Evolutionary conservation across 2,797 vertebrate species (phyloP), one percentile per base, ranked within the genome.

Genomic region (Prionace glauca): DNA sequence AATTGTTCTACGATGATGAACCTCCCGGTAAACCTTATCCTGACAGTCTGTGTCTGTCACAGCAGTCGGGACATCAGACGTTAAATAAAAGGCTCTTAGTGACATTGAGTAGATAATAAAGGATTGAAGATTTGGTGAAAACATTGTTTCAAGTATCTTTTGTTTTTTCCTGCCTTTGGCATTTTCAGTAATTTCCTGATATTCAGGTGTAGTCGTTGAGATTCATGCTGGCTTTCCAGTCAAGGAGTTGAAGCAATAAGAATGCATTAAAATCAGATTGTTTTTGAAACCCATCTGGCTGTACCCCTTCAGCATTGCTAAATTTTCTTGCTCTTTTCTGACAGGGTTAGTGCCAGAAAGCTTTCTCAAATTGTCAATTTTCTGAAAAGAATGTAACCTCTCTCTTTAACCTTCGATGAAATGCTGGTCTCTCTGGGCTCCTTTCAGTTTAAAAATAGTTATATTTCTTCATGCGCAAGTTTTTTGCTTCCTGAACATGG

Each of bases 291-390:
- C 29, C 41, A 50, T 74, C 62, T 71, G 65, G 36, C 91, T 69
- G 22, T 74, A 69, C 41, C 26, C 74, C 45, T 24, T 45, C 93
- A 74, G 69, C 72, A 18, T 50, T 56, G 41, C 45, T 50, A 29
- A 94, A 94, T 94, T n/a, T 94, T 72, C 92, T 94, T 72, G 65
- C 67, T 45, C 2, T 41, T 94, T 94, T 69, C 69, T 94, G 65
- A 41, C 67, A 45, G 20, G 72, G 5, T 72, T 45, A 94, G 45
- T 94, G 20, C 36, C 92, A 94, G 67, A 94, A 94, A 41, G 11
- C 92, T 94, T 94, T n/a, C 22, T 32, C 16, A 95, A 77, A 18
- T 77, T 95, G n/a, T 69, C 90, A 69, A 41, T 69, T 84, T 92
- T 92, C 65, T 69, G 62, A 69, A 92, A 69, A 92, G 62, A 92